These are phyloP conservation scores for Therioaphis trifolii DNA, from an alignment of 2,888 invertebrate genomes.

Conservation along the genomic window DNA sequence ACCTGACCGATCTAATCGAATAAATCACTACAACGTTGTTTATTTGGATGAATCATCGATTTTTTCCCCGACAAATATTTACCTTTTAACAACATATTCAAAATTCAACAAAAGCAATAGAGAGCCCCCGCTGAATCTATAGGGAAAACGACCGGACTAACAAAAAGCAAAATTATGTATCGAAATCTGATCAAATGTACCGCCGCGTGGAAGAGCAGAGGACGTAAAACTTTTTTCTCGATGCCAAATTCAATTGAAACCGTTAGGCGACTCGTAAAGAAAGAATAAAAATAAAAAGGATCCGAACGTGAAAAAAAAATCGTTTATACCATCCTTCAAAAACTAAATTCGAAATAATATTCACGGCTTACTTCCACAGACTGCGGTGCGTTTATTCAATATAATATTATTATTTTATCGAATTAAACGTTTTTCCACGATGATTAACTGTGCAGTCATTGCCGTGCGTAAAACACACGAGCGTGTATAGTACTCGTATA, in stretches of 20 bases:
- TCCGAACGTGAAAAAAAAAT: no score
- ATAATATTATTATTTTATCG: no score
- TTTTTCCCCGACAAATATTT: neutral
- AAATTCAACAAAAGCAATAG: neutral
- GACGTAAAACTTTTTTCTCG: neutral
- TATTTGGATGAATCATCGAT: slow-evolving; percentile 18
- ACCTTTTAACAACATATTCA: neutral
- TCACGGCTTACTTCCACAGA: no score
- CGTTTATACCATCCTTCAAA: no score
- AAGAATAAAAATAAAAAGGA: neutral
- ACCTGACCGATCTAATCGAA: slow-evolving; percentile 1
- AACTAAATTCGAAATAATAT: no score
- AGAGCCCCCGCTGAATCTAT: neutral
- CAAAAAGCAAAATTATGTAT: slow-evolving; percentile 2
- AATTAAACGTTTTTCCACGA: no score
- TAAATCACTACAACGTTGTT: neutral
- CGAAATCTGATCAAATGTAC: neutral
- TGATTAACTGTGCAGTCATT: no score
- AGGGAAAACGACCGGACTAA: neutral
- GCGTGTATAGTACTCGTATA: no score
- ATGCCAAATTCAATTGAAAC: neutral
- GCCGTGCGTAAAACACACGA: no score
- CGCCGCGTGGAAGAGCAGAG: neutral
- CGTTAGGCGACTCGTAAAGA: neutral
- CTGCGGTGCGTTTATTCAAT: no score